A percentile compares a stretch with the other conserved stretches of the same genome.
These are phyloP conservation scores for Cheilinus undulatus DNA, from an alignment of 2,113 vertebrate species.

Conservation along the genomic window DNA sequence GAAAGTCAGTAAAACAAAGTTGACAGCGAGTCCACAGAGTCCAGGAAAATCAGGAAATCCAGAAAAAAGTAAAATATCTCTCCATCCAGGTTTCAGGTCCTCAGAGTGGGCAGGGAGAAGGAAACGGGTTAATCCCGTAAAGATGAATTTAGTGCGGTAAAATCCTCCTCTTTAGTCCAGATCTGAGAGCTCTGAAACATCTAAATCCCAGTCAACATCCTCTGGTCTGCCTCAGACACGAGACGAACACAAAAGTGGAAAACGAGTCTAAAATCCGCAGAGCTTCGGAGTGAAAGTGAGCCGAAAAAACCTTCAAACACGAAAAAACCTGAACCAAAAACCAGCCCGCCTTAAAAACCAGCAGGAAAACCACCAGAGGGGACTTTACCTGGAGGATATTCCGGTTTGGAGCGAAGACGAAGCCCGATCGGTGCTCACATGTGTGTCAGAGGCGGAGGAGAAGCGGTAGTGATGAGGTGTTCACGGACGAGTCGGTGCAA, in stretches of 20 bases:
- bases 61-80: no score
- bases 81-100: not conserved
- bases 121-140: not conserved
- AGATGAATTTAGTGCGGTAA: not conserved
- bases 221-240: not conserved
- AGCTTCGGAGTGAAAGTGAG: not conserved
- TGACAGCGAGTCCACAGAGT: not conserved
- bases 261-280: constrained; percentile 4
- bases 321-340: not conserved
- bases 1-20: constrained; percentile 2
- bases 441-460: not conserved
- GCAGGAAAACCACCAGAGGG: not conserved
- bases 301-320: not conserved
- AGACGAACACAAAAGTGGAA: not conserved
- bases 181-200: no score
- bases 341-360: not conserved
- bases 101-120: not conserved
- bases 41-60: not conserved
- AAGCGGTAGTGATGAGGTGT: no score
- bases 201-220: not conserved
- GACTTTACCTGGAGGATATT: not conserved
- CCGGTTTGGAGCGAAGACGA: not conserved
- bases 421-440: not conserved
- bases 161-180: not conserved
- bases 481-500: no score